These are phyloP conservation scores for Brachyopa scutellaris DNA, from an alignment of 2,888 invertebrate genomes.

Conservation along the genomic window DNA sequence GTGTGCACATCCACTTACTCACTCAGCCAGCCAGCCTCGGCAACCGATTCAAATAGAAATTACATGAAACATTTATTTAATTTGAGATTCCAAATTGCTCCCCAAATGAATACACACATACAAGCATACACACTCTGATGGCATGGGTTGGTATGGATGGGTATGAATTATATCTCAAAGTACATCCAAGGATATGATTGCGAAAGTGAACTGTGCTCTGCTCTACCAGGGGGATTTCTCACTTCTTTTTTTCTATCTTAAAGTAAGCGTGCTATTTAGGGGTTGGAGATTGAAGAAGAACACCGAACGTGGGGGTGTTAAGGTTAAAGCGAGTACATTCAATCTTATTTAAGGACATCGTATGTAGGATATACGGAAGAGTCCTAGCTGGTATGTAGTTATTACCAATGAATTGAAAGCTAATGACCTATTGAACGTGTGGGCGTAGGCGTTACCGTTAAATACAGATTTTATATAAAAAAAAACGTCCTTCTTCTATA, in stretches of 20 bases:
- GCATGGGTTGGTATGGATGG: neutral
- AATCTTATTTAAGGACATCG: slow-evolving; percentile 15
- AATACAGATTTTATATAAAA: slow-evolving; percentile 39
- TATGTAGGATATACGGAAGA: no score
- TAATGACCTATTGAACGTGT: slow-evolving; percentile 61
- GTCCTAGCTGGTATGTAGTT: neutral
- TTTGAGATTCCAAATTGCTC: slow-evolving; percentile 68
- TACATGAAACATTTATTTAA: slow-evolving; percentile 73
- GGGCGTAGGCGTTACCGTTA: neutral
- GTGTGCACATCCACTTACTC: slow-evolving; percentile 10
- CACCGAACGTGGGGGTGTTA: slow-evolving; percentile 1
- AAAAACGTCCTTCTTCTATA: slow-evolving; percentile 18
- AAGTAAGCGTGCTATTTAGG: neutral
- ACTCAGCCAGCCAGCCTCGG: slow-evolving; percentile 14
- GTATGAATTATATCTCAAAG: slow-evolving; percentile 33
- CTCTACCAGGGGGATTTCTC: slow-evolving; percentile 21
- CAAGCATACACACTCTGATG: no score
- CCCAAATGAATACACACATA: slow-evolving; percentile 61
- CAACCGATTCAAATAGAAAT: slow-evolving; percentile 64
- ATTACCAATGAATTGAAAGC: slow-evolving; percentile 50
- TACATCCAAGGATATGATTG: slow-evolving; percentile 34
- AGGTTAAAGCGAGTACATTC: slow-evolving; percentile 10
- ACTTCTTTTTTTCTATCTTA: neutral
- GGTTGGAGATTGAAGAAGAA: no score
- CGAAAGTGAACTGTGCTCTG: no score